These are phyloP conservation scores for Gymnoscelis rufifasciata DNA, from an alignment of 2,888 invertebrate genomes.

Conservation along the genomic window DNA sequence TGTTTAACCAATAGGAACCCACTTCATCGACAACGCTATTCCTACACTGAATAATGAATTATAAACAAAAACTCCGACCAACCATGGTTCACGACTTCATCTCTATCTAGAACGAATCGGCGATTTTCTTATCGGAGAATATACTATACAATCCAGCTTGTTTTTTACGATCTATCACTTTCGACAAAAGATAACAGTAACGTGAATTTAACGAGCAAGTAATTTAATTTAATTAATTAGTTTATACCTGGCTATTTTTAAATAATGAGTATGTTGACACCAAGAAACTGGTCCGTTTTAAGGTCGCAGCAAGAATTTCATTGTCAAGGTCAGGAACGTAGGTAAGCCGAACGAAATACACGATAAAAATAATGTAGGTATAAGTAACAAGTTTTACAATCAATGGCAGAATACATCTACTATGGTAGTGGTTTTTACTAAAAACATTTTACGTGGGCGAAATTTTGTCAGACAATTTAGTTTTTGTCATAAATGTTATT, in stretches of 20 bases:
- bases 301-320: constrained; percentile 7
- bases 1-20: background rate
- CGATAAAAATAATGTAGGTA: background rate
- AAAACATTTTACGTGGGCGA: background rate
- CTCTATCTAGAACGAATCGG: too few species aligned
- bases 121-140: too few species aligned
- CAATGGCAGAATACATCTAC: too few species aligned
- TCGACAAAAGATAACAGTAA: too few species aligned
- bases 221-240: background rate
- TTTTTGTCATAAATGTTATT: background rate
- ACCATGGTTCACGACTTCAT: background rate
- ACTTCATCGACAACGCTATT: background rate
- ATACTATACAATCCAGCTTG: too few species aligned
- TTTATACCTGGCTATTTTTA: background rate
- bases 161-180: too few species aligned
- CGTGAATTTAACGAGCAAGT: background rate
- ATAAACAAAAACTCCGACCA: background rate
- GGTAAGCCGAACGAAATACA: background rate
- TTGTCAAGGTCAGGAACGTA: constrained; percentile 14
- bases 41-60: background rate
- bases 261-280: constrained; percentile 13
- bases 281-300: constrained; percentile 7
- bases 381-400: too few species aligned
- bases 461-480: background rate
- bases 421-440: too few species aligned